Evolutionary conservation across 1,140 invertebrate genomes (phyloP), one percentile per base, ranked within the genome.

Genomic region (Caenorhabditis brenneri): DNA sequence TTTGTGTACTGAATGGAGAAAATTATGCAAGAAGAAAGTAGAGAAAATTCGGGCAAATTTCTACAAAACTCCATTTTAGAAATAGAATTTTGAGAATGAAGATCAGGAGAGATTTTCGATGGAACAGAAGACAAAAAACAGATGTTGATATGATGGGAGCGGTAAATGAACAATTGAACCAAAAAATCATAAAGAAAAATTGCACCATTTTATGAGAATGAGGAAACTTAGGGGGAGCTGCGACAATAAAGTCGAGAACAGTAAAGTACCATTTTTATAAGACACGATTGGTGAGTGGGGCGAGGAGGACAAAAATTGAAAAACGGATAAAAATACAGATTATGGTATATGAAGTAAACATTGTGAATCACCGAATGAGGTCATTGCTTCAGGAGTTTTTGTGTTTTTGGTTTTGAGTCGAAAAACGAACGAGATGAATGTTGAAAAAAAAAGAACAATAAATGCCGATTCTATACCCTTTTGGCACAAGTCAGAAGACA

Each of bases 61-160:
- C 33, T 65, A 39, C 31, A 65, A 65, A 65, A n/a, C n/a, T n/a
- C n/a, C n/a, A n/a, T n/a, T n/a, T 27, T 36, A 10, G 3, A n/a
- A 0, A 7, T 0, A 65, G 2, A 65, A 65, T 46, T 74, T 55
- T 12, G 2, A n/a, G n/a, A 55, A 55, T 55, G 10, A 74, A 74
- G 65, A 74, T 74, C 65, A 74, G 22, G 36, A 10, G n/a, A n/a
- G 36, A 74, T 74, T 74, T 74, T 74, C 65, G 65, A 42, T 74
- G 65, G 65, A 74, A 74, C 65, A 74, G 65, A 74, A 65, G 58
- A 65, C 55, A 58, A 31, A 65, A 65, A 36, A 27, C 27, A 7
- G 65, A n/a, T 39, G n/a, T n/a, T n/a, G 36, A 74, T 74, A 74
- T 74, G 65, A 24, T 12, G 24, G 29, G 65, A 31, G 19, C 16